Evolutionary conservation across 2,888 invertebrate species (phyloP).

Genomic region (Perithous albicinctus): DNA sequence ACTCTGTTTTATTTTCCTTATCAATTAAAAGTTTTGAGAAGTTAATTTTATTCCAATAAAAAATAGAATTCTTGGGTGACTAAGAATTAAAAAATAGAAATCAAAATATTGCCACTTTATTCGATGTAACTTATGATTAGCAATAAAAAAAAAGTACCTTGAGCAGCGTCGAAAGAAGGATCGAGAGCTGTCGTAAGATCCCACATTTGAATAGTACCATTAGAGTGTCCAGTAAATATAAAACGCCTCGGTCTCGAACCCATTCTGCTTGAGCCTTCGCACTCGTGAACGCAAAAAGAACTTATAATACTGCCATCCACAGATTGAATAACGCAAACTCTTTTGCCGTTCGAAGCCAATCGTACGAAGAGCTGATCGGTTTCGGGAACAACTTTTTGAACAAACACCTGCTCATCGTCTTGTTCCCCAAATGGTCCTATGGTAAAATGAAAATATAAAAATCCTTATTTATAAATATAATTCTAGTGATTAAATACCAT

Average conservation of each 20-base stretch:
- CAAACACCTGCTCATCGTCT: slow-evolving; percentile 98
- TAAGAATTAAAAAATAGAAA: too few species aligned
- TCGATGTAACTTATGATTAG: background rate
- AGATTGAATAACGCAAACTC: slow-evolving; percentile 97
- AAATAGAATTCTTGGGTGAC: too few species aligned
- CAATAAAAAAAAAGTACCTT: slow-evolving; percentile 79
- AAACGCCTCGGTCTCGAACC: slow-evolving; percentile 94
- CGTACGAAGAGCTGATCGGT: slow-evolving; percentile 97
- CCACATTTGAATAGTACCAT: slow-evolving; percentile 99
- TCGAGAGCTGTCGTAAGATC: slow-evolving; percentile 98
- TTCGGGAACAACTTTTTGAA: slow-evolving; percentile 99
- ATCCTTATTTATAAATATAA: background rate
- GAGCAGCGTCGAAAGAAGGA: slow-evolving; percentile 86
- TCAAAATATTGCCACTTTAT: too few species aligned
- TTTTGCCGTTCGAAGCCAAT: slow-evolving; percentile 97
- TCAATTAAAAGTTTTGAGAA: too few species aligned
- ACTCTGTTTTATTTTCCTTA: too few species aligned
- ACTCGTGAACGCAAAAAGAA: slow-evolving; percentile 98
- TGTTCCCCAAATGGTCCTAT: slow-evolving; percentile 98
- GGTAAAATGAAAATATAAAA: background rate
- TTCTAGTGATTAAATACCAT: background rate
- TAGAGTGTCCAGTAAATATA: slow-evolving; percentile 96
- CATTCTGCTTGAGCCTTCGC: slow-evolving; percentile 97
- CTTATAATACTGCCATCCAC: slow-evolving; percentile 97
- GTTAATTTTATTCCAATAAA: too few species aligned